phyloP scores from a whole-genome alignment of 2,888 invertebrate genomes.

The Norana najaformis region DNA sequence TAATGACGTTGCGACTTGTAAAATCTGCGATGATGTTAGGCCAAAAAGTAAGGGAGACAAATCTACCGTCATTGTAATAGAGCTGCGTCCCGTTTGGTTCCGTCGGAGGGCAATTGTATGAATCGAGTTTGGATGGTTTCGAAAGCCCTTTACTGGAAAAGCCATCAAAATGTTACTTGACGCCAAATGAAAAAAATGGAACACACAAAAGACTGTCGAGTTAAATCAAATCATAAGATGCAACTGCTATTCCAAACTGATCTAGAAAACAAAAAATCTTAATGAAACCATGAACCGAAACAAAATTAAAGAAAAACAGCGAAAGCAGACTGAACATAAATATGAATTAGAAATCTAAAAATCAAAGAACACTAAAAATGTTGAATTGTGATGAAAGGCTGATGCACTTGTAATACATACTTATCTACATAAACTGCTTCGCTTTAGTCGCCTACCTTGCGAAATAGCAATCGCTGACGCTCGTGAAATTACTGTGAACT shows the following conservation, averaged over 20 bases:
- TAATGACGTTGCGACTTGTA: no score
- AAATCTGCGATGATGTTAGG: no score
- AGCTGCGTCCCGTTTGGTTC: not conserved
- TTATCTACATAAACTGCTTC: not conserved
- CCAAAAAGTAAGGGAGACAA: no score
- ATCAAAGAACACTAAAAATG: not conserved
- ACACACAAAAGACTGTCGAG: not conserved
- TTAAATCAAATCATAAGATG: not conserved
- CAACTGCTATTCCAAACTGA: not conserved
- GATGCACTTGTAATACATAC: not conserved
- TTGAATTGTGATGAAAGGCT: not conserved
- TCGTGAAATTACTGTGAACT: constrained; percentile 22
- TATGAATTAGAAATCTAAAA: not conserved
- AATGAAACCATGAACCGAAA: not conserved
- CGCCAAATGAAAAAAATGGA: not conserved
- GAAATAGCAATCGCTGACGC: constrained; percentile 16
- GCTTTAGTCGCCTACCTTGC: not conserved
- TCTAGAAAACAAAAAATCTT: not conserved
- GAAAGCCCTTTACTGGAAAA: not conserved
- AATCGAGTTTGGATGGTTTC: constrained; percentile 2
- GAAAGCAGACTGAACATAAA: not conserved
- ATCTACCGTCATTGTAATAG: constrained; percentile 36
- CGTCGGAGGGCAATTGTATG: constrained; percentile 27
- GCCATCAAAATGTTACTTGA: not conserved
- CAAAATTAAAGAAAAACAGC: not conserved